Base-by-base conservation (phyloP, 1,140 invertebrate genomes). In the Pemphigus obesinymphae region DNA sequence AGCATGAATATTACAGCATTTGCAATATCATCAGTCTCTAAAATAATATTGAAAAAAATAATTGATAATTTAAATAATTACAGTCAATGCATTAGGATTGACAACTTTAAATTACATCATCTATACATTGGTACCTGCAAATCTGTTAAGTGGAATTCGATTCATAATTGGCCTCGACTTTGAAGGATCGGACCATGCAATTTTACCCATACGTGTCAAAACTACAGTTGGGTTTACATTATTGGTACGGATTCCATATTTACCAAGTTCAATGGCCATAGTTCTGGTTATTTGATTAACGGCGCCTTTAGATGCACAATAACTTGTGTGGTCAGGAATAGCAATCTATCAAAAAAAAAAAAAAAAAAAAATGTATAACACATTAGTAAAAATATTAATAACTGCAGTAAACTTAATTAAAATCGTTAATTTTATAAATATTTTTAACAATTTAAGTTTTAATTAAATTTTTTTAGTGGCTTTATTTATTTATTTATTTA, bases 151-250 rank as follows among this genome's bases (percentile, higher is more conserved):
- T 7, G 96, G 96, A 86, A 97, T 97, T 88, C 92, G 93, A 6
- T 88, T 87, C 80, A 92, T 82, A 90, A 97, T 91, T 5, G 90
- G 90, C 15, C 88, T 87, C 45, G 91, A 90, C 87, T 92, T 94
- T 0, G 86, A 86, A 0, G 94, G 93, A 85, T 96, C 92, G n/a
- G 90, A 90, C 96, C 96, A 97, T 15, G 90, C 92, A 15, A 91
- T 86, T 85, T 89, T 90, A 0, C 94, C 95, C 95, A 97, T 96
- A 82, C 92, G 92, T 8, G 96, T 98, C 88, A 96, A 88, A n/a
- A 95, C 93, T 0, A 97, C 95, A 1, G 95, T 96, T 13, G 96
- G 96, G 88, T 97, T 96, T 0, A 98, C 92, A 72, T 90, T 89
- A 86, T 98, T 98, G 0, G 96, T 93, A 82, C 96, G 90, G 82